Conservation (phyloP, 2,113 vertebrate genomes). For the Brienomyrus brachyistius region DNA sequence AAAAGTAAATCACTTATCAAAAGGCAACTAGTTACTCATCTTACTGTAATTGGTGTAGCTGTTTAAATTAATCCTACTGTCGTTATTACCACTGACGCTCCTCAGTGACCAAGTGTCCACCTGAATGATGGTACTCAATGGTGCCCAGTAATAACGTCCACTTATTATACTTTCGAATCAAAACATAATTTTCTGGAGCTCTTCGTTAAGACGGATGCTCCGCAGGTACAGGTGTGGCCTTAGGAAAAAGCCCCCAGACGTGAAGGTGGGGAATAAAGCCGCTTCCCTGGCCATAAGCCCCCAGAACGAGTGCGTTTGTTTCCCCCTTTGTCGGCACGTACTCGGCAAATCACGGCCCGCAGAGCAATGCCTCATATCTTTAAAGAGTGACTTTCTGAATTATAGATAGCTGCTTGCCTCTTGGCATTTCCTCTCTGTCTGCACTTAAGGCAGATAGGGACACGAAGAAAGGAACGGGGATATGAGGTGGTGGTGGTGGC, state of each 20-base stretch:
- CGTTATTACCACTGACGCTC: neutral
- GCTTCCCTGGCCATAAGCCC: neutral
- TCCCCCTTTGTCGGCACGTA: neutral
- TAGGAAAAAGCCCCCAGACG: neutral
- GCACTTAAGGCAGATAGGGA: neutral
- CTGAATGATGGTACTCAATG: neutral
- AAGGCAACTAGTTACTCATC: neutral
- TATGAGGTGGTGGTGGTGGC: neutral
- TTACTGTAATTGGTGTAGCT: neutral
- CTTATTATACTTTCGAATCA: neutral
- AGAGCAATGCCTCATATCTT: neutral
- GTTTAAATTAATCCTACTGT: neutral
- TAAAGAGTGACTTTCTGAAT: slow-evolving; percentile 3
- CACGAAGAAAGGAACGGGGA: neutral
- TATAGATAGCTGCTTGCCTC: neutral
- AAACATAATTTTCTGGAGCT: neutral
- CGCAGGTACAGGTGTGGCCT: neutral
- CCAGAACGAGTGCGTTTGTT: neutral
- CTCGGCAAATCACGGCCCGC: neutral
- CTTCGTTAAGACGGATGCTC: neutral
- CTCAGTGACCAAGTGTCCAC: neutral
- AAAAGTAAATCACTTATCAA: neutral
- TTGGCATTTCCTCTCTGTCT: neutral
- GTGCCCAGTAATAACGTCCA: neutral
- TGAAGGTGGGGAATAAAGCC: neutral